Evolutionary conservation across 2,888 invertebrate species (phyloP), one percentile per base, ranked within the genome.

Genomic region (Orthosia cruda): DNA sequence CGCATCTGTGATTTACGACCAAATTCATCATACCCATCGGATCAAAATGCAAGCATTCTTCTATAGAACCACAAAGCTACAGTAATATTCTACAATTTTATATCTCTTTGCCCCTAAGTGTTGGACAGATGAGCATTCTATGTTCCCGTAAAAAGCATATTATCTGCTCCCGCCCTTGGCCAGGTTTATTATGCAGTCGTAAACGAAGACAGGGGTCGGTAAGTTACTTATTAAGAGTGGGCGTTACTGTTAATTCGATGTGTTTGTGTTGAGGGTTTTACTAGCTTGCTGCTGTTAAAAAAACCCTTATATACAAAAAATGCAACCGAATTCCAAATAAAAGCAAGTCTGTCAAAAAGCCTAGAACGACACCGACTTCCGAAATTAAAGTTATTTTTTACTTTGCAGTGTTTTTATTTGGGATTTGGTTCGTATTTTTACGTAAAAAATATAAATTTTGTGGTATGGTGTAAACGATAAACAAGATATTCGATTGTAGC

Each of bases 121-220:
- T 79, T 73, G 84, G 86, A 86, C 93, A 92, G 93, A 95, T 93
- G 93, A 88, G 89, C 88, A 87, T 92, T 81, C 81, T 90, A 90
- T 92, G 92, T 93, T 89, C 90, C 89, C 92, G 89, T 95, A 94
- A 96, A 96, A 95, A 92, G 86, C 89, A 89, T 91, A 93, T 93
- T 93, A 85, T 90, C 85, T 81, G 66, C 67, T 87, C 88, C 87
- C 87, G 64, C 88, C 79, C 89, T 91, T 90, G 92, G 89, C 91
- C 78, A 87, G 89, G 93, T 95, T 95, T 95, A 95, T 95, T 94
- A 95, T 94, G 91, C 90, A 92, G 91, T 95, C 95, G 93, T 96
- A 94, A 96, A 95, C 77, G 83, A 81, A 85, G 85, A 86, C 85
- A 91, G 91, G 93, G 92, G 91, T 88, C 81, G 86, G 86, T 86